A percentile compares a stretch with the other conserved stretches of the same genome.
Conservation (phyloP, 2,113 vertebrate genomes). For the Sturnira hondurensis region DNA sequence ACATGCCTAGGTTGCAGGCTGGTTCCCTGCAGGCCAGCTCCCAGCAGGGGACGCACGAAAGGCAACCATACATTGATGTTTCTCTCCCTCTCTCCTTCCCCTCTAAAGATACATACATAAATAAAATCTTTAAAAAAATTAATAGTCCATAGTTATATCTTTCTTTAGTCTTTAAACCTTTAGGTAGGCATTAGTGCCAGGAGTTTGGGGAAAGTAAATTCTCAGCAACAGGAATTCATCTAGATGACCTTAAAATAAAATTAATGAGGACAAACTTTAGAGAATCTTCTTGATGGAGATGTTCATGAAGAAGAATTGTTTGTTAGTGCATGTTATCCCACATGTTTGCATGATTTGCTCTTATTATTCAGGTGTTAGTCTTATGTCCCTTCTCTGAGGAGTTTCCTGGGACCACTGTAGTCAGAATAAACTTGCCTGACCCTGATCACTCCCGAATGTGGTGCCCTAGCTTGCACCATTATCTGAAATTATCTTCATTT, state of each 20-base stretch:
- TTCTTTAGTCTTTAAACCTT: neutral
- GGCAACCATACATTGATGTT: too few relatives aligned
- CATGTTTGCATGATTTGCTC: neutral
- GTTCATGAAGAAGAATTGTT: neutral
- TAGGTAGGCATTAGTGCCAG: neutral
- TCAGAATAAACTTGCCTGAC: neutral
- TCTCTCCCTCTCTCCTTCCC: too few relatives aligned
- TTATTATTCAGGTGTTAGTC: neutral
- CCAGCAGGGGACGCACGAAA: too few relatives aligned
- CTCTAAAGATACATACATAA: too few relatives aligned
- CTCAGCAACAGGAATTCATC: neutral
- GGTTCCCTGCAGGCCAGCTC: too few relatives aligned
- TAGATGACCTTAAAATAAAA: neutral
- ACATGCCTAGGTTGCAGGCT: too few relatives aligned
- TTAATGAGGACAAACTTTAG: neutral
- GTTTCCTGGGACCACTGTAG: neutral
- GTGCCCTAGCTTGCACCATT: neutral
- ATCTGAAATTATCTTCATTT: neutral
- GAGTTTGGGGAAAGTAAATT: conserved; percentile 1
- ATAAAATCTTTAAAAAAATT: too few relatives aligned
- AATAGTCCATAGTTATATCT: neutral
- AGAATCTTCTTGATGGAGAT: neutral
- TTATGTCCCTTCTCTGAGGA: neutral
- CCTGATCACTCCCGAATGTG: too few relatives aligned
- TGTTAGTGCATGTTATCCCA: rapidly evolving